Evolutionary conservation across 2,888 invertebrate genomes (phyloP), one percentile per base, ranked within the genome.

Genomic region (Himalopsyche kuldschensis): DNA sequence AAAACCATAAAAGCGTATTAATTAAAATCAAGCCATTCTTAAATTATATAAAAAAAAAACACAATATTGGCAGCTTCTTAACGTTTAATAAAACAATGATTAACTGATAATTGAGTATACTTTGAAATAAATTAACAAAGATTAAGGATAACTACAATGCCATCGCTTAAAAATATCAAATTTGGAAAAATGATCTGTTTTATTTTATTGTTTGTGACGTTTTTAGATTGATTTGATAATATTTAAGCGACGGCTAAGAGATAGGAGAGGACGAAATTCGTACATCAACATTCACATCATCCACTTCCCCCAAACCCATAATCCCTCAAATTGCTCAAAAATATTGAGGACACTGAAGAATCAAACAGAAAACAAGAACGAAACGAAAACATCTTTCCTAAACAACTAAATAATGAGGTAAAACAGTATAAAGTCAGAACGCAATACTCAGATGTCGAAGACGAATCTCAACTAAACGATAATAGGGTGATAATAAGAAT

Each of bases 21-120:
- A 69, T 63, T 27, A 83, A 80, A 83, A 75, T n/a, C 27, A 85
- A 85, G 85, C 85, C 85, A 85, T 85, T 85, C 85, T 78, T 83
- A 85, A 46, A 82, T 78, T n/a, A n/a, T n/a, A n/a, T n/a, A n/a
- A 10, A 83, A 82, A 82, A 27, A 10, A 75, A 82, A 82, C 79
- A 76, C 32, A 76, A 69, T 63, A 69, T 15, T 5, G 10, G 55
- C 47, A 78, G 78, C 78, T 24, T 20, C 78, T n/a, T 27, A 78
- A 78, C 20, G 17, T 78, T 24, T 10, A 78, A 69, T 55, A 55
- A 55, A 55, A 20, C 55, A 55, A 63, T 24, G 63, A 20, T 63
- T 24, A 69, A 69, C 69, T 69, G 69, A 69, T 69, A 63, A 8
- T 63, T 20, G n/a, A 20, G 4, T 48, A 48, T 30, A 69, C 30